Conservation (phyloP, 2,797 vertebrate species). For the Menidia menidia region DNA sequence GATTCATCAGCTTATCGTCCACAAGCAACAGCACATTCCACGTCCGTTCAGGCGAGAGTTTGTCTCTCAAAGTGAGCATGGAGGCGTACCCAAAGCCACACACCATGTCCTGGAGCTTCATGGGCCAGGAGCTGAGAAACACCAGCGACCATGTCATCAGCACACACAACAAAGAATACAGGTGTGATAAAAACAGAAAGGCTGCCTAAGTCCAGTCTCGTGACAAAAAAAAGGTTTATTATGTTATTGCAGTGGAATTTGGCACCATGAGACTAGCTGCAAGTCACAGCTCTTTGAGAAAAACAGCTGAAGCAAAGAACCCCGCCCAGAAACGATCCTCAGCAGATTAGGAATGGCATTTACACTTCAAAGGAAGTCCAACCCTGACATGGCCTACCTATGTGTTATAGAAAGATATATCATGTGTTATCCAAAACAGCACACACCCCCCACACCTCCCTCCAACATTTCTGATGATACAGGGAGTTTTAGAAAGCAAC, state of each 20-base stretch:
- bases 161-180: slow-evolving; percentile 85
- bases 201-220: not conserved
- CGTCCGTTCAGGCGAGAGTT: slow-evolving; percentile 91
- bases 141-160: slow-evolving; percentile 91
- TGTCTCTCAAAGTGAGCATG: slow-evolving; percentile 87
- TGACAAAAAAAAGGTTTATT: slow-evolving; percentile 33
- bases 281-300: slow-evolving; percentile 38
- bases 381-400: slow-evolving; percentile 12
- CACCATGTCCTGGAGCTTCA: slow-evolving; percentile 88
- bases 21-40: slow-evolving; percentile 86
- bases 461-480: slow-evolving; percentile 18
- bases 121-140: slow-evolving; percentile 86
- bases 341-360: slow-evolving; percentile 20
- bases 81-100: slow-evolving; percentile 90
- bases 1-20: slow-evolving; percentile 87
- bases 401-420: slow-evolving; percentile 18
- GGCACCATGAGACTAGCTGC: slow-evolving; percentile 30
- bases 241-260: slow-evolving; percentile 48
- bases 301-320: slow-evolving; percentile 27
- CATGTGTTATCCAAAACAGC: slow-evolving; percentile 1
- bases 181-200: slow-evolving; percentile 70
- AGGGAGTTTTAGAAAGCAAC: not conserved
- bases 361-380: slow-evolving; percentile 21
- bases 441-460: not conserved
- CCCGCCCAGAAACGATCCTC: slow-evolving; percentile 9